phyloP scores from a whole-genome alignment of 2,888 invertebrate genomes.

The Vesta saturnalis region DNA sequence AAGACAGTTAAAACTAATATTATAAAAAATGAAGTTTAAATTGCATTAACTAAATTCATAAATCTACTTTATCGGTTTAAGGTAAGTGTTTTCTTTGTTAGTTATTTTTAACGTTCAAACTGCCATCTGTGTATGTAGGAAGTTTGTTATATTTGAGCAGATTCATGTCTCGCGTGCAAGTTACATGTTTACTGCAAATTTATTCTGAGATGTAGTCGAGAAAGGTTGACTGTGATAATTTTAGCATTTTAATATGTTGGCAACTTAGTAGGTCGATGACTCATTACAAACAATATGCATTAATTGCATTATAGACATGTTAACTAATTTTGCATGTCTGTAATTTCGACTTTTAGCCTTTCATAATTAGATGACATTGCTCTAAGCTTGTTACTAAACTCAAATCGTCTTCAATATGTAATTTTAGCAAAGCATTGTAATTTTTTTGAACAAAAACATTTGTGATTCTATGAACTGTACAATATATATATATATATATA shows the following conservation, averaged over 20 bases:
- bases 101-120: constrained; percentile 19
- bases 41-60: too few relatives aligned
- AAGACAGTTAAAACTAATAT: too few relatives aligned
- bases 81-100: too few relatives aligned
- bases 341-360: constrained; percentile 40
- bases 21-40: too few relatives aligned
- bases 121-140: constrained; percentile 46
- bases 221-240: constrained; percentile 49
- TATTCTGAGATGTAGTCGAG: constrained; percentile 53
- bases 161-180: constrained; percentile 59
- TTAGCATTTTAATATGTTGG: constrained; percentile 51
- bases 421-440: too few relatives aligned
- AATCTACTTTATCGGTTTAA: too few relatives aligned
- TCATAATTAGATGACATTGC: constrained; percentile 32
- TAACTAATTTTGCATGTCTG: constrained; percentile 48
- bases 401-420: too few relatives aligned
- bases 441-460: too few relatives aligned
- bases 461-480: too few relatives aligned
- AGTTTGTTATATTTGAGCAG: constrained; percentile 59
- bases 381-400: constrained; percentile 10
- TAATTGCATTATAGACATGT: constrained; percentile 49
- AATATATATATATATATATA: too few relatives aligned
- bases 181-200: constrained; percentile 49
- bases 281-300: constrained; percentile 44
- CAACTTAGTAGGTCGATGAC: constrained; percentile 50